Conservation (phyloP, 2,113 vertebrate species). For the Odontesthes bonariensis region DNA sequence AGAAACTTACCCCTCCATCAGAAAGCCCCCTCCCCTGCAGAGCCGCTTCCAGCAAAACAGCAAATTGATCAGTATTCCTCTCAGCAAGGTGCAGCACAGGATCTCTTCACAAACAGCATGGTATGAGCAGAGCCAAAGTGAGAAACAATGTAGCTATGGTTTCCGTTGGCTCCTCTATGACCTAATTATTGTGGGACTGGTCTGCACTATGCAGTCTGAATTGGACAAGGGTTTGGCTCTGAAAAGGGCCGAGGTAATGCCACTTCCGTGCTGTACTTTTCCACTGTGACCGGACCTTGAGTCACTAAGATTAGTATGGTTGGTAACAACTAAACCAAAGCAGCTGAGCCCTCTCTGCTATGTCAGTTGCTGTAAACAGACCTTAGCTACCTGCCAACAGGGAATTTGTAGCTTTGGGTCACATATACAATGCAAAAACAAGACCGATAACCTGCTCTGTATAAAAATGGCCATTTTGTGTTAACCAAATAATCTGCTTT, state of each 20-base stretch:
- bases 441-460: background rate
- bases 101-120: slow-evolving; percentile 47
- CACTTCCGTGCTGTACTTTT: slow-evolving; percentile 72
- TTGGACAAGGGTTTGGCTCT: slow-evolving; percentile 38
- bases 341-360: slow-evolving; percentile 65
- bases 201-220: slow-evolving; percentile 21
- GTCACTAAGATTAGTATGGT: slow-evolving; percentile 63
- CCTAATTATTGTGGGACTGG: slow-evolving; percentile 26
- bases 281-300: slow-evolving; percentile 65
- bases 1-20: slow-evolving; percentile 71
- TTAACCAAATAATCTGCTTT: background rate
- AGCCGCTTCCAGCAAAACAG: slow-evolving; percentile 50
- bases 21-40: slow-evolving; percentile 50
- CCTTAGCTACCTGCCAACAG: slow-evolving; percentile 32
- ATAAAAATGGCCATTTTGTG: background rate
- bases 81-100: slow-evolving; percentile 44
- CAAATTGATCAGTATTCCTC: slow-evolving; percentile 72
- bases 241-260: slow-evolving; percentile 35
- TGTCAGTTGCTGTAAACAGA: slow-evolving; percentile 34
- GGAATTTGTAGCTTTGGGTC: slow-evolving; percentile 43
- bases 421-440: slow-evolving; percentile 8
- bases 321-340: slow-evolving; percentile 72
- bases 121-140: slow-evolving; percentile 47
- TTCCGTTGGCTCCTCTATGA: slow-evolving; percentile 30
- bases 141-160: slow-evolving; percentile 37